Conservation (phyloP, 1,140 invertebrate species). For the Bactericera cockerelli region DNA sequence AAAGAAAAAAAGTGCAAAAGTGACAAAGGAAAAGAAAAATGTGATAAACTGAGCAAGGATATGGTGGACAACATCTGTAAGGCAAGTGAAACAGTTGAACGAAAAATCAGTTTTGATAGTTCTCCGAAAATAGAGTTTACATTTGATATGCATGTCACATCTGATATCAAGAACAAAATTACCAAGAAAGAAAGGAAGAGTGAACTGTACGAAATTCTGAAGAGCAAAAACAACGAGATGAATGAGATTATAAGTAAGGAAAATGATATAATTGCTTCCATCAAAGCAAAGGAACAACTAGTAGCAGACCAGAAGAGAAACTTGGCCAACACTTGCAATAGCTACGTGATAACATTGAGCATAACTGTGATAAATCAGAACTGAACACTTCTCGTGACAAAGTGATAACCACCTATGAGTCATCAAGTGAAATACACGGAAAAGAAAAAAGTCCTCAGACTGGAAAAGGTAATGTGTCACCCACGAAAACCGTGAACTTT, state of each 20-base stretch:
- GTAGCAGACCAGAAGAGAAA: not conserved
- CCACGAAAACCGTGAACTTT: not conserved
- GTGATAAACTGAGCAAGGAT: not conserved
- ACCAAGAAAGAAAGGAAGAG: not conserved
- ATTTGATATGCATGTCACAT: conserved; percentile 7
- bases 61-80: not conserved
- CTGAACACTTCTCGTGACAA: no score
- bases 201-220: conserved; percentile 1
- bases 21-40: not conserved
- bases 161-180: not conserved
- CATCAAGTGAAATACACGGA: no score
- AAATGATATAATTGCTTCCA: not conserved
- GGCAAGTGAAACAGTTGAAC: not conserved
- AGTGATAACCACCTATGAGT: no score
- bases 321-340: not conserved
- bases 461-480: not conserved
- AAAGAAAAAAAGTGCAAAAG: not conserved
- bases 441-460: not conserved
- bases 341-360: no score
- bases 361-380: no score
- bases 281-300: conserved; percentile 1
- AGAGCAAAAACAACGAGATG: conserved; percentile 5
- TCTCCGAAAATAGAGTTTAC: conserved; percentile 2
- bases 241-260: conserved; percentile 4
- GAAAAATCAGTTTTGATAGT: conserved; percentile 2